These are phyloP conservation scores for Odontamblyopus lacepedii DNA, from an alignment of 2,797 vertebrate genomes.

Conservation along the genomic window DNA sequence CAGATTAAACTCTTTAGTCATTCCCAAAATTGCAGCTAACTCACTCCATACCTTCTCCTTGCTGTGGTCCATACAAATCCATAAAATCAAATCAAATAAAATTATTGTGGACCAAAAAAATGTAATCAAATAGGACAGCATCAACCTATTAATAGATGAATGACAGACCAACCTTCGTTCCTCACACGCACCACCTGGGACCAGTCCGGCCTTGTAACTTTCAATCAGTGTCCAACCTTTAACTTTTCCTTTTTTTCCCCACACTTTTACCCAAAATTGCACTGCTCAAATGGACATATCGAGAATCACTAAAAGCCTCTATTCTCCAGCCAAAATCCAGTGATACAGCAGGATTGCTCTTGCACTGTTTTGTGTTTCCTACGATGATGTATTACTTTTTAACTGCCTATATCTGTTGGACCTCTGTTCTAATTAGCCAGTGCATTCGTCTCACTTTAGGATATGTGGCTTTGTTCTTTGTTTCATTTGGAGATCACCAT, in stretches of 20 bases:
- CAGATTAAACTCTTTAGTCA: no score
- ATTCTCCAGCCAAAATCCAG: slow-evolving; percentile 35
- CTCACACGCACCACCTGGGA: not conserved
- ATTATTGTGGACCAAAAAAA: no score
- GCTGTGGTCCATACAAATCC: no score
- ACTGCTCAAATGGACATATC: slow-evolving; percentile 18
- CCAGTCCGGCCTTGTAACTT: not conserved
- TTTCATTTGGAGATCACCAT: slow-evolving; percentile 51
- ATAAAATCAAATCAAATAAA: no score
- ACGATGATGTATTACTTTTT: slow-evolving; percentile 62
- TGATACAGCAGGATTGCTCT: slow-evolving; percentile 56
- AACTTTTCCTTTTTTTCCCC: not conserved
- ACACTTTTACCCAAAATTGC: slow-evolving; percentile 7
- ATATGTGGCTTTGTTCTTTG: slow-evolving; percentile 48
- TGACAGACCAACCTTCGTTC: no score
- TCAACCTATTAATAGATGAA: no score
- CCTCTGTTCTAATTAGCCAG: slow-evolving; percentile 58
- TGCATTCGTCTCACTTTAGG: slow-evolving; percentile 63
- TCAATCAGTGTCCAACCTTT: slow-evolving; percentile 17
- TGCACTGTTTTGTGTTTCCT: slow-evolving; percentile 49
- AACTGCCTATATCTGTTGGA: slow-evolving; percentile 51
- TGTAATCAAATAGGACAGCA: no score
- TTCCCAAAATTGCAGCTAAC: no score
- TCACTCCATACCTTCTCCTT: no score
- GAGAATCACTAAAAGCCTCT: slow-evolving; percentile 23